These are phyloP conservation scores for Leptopilina syphax DNA, from an alignment of 2,888 invertebrate species.

Conservation along the genomic window DNA sequence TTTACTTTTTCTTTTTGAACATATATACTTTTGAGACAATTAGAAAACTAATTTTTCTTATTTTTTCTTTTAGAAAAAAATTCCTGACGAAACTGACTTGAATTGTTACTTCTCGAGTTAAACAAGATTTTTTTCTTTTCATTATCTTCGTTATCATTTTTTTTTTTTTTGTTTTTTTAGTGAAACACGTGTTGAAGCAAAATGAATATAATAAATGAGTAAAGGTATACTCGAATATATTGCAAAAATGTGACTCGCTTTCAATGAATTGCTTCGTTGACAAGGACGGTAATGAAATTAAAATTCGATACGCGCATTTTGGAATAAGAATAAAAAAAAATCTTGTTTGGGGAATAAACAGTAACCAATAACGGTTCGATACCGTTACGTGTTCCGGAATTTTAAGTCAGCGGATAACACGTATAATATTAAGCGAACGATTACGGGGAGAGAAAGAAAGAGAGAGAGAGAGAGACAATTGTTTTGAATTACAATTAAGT, in stretches of 20 bases:
- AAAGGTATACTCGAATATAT: too few species aligned
- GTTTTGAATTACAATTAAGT: constrained; percentile 14
- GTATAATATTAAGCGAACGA: background rate
- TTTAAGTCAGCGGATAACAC: constrained; percentile 20
- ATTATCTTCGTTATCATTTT: too few species aligned
- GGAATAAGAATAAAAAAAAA: constrained; percentile 52
- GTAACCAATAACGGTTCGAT: constrained; percentile 46
- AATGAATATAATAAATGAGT: too few species aligned
- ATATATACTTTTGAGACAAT: too few species aligned
- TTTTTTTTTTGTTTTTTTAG: too few species aligned
- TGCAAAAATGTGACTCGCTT: too few species aligned
- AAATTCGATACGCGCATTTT: constrained; percentile 39
- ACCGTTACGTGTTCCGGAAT: constrained; percentile 60
- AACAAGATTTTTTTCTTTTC: too few species aligned
- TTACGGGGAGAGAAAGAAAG: background rate
- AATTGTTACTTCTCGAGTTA: too few species aligned
- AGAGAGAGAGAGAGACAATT: constrained; percentile 24
- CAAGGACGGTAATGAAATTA: background rate
- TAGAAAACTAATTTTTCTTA: too few species aligned
- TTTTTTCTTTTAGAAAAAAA: background rate
- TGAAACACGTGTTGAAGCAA: too few species aligned
- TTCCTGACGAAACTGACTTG: background rate
- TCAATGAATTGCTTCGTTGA: background rate
- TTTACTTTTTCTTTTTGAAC: too few species aligned
- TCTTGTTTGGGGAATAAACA: constrained; percentile 55